phyloP scores from a whole-genome alignment of 2,113 vertebrate species.

The Myotis yumanensis region DNA sequence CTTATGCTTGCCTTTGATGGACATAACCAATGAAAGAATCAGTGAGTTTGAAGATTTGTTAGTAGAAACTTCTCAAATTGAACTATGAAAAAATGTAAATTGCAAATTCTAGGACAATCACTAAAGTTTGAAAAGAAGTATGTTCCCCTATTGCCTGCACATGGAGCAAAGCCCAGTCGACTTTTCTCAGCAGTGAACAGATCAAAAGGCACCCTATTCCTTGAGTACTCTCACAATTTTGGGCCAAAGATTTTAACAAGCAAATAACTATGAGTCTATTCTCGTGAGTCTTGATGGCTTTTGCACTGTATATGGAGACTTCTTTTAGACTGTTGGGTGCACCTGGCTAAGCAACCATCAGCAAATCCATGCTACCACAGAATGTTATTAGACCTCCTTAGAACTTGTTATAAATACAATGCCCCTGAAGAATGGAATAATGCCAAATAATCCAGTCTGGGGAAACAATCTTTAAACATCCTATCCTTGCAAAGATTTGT shows the following conservation, averaged over 20 bases:
- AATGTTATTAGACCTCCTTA: background rate
- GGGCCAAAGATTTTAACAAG: slow-evolving; percentile 11
- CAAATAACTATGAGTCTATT: background rate
- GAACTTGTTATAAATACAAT: background rate
- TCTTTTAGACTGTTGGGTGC: background rate
- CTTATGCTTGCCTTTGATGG: background rate
- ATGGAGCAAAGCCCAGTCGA: background rate
- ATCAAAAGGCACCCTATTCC: background rate
- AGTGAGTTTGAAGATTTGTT: background rate
- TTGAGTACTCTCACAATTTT: background rate
- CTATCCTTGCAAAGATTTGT: background rate
- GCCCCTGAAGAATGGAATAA: background rate
- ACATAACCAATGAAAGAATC: background rate
- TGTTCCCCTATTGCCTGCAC: background rate
- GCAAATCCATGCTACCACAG: background rate
- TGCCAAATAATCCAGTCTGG: background rate
- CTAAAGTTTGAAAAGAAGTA: background rate
- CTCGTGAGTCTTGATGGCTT: background rate
- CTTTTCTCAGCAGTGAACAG: background rate
- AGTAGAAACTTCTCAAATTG: background rate
- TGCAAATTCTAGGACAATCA: background rate
- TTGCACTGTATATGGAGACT: background rate
- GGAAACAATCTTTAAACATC: background rate
- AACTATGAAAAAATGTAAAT: background rate
- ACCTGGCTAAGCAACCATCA: background rate